These are phyloP conservation scores for Larimichthys crocea DNA, from an alignment of 2,113 vertebrate genomes.

Conservation along the genomic window DNA sequence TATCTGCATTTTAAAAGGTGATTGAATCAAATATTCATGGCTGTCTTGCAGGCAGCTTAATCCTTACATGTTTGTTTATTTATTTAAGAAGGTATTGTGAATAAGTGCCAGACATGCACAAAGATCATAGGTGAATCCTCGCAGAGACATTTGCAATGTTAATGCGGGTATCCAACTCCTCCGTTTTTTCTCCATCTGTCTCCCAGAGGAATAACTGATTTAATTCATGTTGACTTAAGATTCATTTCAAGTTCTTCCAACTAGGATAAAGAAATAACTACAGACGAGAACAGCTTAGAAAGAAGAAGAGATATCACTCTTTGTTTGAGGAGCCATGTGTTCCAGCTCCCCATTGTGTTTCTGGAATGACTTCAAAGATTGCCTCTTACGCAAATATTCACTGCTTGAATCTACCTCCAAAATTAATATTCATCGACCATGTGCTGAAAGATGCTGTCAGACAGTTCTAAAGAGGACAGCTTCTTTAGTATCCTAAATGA, in stretches of 20 bases:
- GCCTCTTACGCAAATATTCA: conserved; percentile 58
- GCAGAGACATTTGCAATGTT: conserved; percentile 72
- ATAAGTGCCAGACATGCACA: conserved; percentile 36
- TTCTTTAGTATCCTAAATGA: conserved; percentile 26
- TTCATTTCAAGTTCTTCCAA: conserved; percentile 69
- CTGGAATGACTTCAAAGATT: conserved; percentile 77
- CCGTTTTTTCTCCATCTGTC: conserved; percentile 23
- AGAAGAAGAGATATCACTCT: conserved; percentile 57
- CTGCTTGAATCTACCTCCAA: conserved; percentile 45
- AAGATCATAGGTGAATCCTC: conserved; percentile 54
- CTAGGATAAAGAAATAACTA: conserved; percentile 64
- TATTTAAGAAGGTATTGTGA: conserved; percentile 59
- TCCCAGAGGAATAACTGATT: conserved; percentile 56
- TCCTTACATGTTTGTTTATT: conserved; percentile 66
- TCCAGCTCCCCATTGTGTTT: conserved; percentile 66
- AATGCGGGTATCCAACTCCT: conserved; percentile 56
- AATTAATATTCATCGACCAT: conserved; percentile 62
- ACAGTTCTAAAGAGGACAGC: conserved; percentile 27
- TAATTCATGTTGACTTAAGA: conserved; percentile 68
- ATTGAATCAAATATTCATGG: conserved; percentile 79
- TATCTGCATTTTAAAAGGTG: conserved; percentile 67
- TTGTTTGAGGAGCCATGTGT: conserved; percentile 65
- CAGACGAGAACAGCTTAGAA: conserved; percentile 55
- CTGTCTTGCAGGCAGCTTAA: conserved; percentile 44
- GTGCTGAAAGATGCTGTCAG: conserved; percentile 42